These are phyloP conservation scores for Saccopteryx bilineata DNA, from an alignment of 2,113 vertebrate species.

Conservation along the genomic window DNA sequence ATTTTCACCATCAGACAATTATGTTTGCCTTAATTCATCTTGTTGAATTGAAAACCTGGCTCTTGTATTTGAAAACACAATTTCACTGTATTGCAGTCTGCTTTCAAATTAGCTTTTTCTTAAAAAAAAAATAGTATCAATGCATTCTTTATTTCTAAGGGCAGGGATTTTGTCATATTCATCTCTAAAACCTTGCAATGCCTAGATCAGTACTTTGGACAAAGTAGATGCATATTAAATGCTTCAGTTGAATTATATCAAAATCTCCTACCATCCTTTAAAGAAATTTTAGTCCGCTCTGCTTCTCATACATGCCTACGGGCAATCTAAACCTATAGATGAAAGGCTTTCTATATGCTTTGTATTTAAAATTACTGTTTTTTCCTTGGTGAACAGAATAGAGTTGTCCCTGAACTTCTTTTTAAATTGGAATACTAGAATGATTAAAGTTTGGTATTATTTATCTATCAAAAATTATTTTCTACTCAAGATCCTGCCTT, in stretches of 20 bases:
- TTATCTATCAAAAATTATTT: conserved; percentile 75
- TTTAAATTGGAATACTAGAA: conserved; percentile 69
- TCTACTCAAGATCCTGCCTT: conserved; percentile 60
- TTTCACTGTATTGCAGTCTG: background rate
- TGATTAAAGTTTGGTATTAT: conserved; percentile 76
- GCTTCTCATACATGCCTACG: background rate
- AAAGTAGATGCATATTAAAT: background rate
- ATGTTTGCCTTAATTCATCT: background rate
- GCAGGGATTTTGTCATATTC: background rate
- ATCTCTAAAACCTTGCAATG: background rate
- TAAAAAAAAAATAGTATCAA: background rate
- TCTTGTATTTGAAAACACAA: background rate
- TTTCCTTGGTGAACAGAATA: conserved; percentile 46
- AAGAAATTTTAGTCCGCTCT: conserved; percentile 8
- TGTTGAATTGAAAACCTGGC: background rate
- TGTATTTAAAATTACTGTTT: conserved; percentile 72
- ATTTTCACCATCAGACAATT: background rate
- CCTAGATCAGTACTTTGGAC: background rate
- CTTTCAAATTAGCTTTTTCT: background rate
- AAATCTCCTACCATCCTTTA: conserved; percentile 1
- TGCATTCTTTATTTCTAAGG: background rate
- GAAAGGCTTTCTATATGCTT: conserved; percentile 55
- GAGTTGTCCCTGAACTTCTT: conserved; percentile 66
- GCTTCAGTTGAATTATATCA: background rate
- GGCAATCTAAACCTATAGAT: conserved; percentile 12